Evolutionary conservation across 2,797 vertebrate genomes (phyloP), one percentile per base, ranked within the genome.

Genomic region (Paedocypris micromegethes): DNA sequence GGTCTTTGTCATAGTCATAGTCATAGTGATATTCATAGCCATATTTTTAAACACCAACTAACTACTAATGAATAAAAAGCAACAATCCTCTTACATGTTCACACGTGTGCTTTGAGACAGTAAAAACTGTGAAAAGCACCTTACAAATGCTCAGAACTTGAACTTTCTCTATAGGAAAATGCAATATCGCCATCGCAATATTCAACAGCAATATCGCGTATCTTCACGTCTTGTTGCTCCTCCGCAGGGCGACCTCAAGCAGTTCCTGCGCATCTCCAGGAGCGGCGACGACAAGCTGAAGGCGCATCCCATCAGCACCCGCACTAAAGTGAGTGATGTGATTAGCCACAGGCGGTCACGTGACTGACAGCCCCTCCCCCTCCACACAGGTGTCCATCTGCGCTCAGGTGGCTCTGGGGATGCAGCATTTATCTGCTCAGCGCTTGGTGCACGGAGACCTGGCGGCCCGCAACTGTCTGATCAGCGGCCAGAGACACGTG

Each of bases 401-500:
- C 80, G 87, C 88, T 43, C 97, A 99, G 87, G 92, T 99, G 79
- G 97, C 96, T 72, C 87, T 91, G 79, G 97, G 94, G 70, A 98
- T 99, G 96, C 94, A 95, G 81, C 92, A 98, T 71, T 88, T 99
- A 74, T 98, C 95, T 83, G 95, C 93, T 8, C 86, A 92, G 80
- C 91, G 93, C 69, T 98, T 97, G 0, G 94, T 99, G 72, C 97
- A 98, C 86, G 95, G 93, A 80, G 97, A 99, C 85, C 83, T 99
- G 9, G 95, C 97, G 0, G 89, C 94, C 53, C 90, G 97, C 43
- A 99, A 99, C 86, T 99, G 97, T 78, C 84, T 98, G 68, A 88
- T 99, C 85, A 95, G 90, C 5, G 90, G 92, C 57, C 94, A 98
- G 85, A 87, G 94, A 66, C 92, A 93, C 59, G 90, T 98, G 66